A percentile compares a stretch with the other conserved stretches of the same genome.
Conservation (phyloP, 2,888 invertebrate genomes). For the Hyalella azteca region DNA sequence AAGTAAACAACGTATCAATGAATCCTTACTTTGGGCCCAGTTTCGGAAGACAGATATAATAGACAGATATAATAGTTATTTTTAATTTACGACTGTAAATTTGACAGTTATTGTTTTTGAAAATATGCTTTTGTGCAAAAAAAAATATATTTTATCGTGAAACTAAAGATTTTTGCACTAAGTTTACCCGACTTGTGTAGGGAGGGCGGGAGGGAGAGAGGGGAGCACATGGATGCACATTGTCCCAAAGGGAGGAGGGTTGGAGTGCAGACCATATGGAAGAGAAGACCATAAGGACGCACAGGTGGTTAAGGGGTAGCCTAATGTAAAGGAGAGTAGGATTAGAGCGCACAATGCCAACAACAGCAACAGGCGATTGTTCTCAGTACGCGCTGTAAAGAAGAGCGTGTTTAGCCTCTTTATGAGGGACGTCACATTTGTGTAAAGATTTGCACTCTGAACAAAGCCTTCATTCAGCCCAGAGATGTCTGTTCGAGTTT, state of each 20-base stretch:
- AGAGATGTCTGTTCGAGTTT: too few relatives aligned
- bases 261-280: not conserved
- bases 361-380: not conserved
- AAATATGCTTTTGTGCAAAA: too few relatives aligned
- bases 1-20: too few relatives aligned
- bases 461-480: too few relatives aligned
- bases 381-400: not conserved
- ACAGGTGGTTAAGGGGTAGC: slow-evolving; percentile 1
- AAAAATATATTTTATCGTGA: too few relatives aligned
- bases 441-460: too few relatives aligned
- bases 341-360: not conserved
- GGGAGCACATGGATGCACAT: not conserved
- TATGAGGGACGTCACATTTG: not conserved
- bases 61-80: too few relatives aligned
- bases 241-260: slow-evolving; percentile 1
- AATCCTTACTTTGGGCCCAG: too few relatives aligned
- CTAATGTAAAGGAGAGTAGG: slow-evolving; percentile 20
- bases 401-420: not conserved
- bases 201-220: not conserved
- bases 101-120: too few relatives aligned
- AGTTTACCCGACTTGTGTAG: not conserved
- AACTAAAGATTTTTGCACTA: too few relatives aligned
- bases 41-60: too few relatives aligned
- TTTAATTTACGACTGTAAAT: too few relatives aligned
- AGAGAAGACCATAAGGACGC: not conserved